These are phyloP conservation scores for Paedocypris sp. DNA, from an alignment of 2,113 vertebrate genomes.

Conservation along the genomic window DNA sequence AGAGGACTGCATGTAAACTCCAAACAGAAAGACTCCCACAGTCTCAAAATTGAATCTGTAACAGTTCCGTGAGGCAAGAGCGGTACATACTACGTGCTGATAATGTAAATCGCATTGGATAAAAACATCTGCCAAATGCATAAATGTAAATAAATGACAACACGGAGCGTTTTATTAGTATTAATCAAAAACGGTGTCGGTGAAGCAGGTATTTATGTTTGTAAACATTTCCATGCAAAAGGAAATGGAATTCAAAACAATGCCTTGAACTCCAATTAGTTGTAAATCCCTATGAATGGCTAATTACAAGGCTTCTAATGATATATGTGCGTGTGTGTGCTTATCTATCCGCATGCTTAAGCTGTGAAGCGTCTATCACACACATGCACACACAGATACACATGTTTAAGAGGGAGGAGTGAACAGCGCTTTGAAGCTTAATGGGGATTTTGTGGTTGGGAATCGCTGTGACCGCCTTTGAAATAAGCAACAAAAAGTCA, in stretches of 20 bases:
- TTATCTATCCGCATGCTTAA: neutral
- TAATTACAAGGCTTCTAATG: conserved; percentile 8
- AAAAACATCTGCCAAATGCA: too few relatives aligned
- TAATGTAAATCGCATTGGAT: too few relatives aligned
- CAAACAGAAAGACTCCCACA: too few relatives aligned
- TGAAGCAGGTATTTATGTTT: too few relatives aligned
- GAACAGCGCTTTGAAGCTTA: conserved; percentile 33
- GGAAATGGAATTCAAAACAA: too few relatives aligned
- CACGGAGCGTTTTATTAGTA: too few relatives aligned
- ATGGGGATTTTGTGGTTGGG: conserved; percentile 29
- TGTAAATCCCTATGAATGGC: conserved; percentile 16
- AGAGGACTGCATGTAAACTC: too few relatives aligned
- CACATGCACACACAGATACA: conserved; percentile 9
- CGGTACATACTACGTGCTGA: too few relatives aligned
- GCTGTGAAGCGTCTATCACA: neutral
- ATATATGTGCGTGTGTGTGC: neutral
- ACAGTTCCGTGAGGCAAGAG: too few relatives aligned
- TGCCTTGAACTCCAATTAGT: conserved; percentile 16
- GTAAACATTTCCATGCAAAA: neutral
- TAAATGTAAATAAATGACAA: too few relatives aligned
- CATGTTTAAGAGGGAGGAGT: conserved; percentile 17
- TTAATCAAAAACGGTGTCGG: too few relatives aligned
- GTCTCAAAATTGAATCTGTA: too few relatives aligned
- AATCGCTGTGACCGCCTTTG: conserved; percentile 34
- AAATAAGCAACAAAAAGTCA: conserved; percentile 19